These are phyloP conservation scores for Furnarius figulus DNA, from an alignment of 2,113 vertebrate species.

Conservation along the genomic window DNA sequence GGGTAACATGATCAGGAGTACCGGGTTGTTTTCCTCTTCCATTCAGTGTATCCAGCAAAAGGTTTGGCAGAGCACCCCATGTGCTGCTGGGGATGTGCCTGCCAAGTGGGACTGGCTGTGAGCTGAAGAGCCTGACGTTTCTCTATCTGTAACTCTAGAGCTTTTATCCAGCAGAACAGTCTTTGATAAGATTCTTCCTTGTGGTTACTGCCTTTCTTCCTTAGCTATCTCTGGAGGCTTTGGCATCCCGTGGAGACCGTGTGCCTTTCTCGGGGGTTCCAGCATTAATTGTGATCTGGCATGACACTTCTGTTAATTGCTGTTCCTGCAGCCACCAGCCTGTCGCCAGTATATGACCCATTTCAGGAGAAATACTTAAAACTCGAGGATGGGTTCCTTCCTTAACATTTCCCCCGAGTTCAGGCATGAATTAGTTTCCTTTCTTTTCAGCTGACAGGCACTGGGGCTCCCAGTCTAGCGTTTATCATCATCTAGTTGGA, in stretches of 20 bases:
- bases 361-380: neutral
- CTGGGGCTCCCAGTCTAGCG: neutral
- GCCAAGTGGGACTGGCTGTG: neutral
- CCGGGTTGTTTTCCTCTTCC: neutral
- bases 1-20: neutral
- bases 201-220: neutral
- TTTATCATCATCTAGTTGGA: neutral
- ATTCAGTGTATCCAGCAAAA: neutral
- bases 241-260: neutral
- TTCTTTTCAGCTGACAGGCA: neutral
- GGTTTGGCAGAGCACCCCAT: neutral
- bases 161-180: neutral
- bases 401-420: neutral
- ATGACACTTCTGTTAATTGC: neutral
- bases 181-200: neutral
- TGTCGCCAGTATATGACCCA: rapidly evolving
- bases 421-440: neutral
- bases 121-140: neutral
- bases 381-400: neutral
- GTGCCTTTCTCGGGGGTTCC: neutral
- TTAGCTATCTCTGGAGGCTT: neutral
- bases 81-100: neutral
- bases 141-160: neutral
- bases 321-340: neutral
- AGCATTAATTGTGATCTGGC: neutral